Percentiles rank a stretch among this genome's conserved stretches.
Conservation (phyloP, 2,888 invertebrate genomes). For the Rhagophthalmus giganteus region DNA sequence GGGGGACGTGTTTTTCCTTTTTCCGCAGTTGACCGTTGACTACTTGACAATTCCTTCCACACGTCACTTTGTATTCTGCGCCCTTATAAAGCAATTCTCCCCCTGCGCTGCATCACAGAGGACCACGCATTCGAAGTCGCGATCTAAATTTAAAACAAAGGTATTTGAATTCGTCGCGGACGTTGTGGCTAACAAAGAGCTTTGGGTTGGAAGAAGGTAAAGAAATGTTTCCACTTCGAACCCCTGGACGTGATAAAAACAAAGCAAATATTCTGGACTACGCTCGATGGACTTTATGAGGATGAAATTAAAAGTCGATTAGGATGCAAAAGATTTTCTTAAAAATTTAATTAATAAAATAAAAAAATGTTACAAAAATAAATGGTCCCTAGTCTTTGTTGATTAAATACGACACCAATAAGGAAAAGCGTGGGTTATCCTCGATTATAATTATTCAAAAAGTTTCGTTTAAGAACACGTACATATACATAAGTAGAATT, state of each 20-base stretch:
- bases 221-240: slow-evolving; percentile 45
- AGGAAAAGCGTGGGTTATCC: too few relatives aligned
- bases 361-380: too few relatives aligned
- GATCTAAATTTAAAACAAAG: slow-evolving; percentile 30
- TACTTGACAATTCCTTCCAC: slow-evolving; percentile 31
- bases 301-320: neutral
- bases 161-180: slow-evolving; percentile 37
- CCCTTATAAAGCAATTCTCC: slow-evolving; percentile 29
- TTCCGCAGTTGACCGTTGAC: slow-evolving; percentile 24
- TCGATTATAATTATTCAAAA: too few relatives aligned
- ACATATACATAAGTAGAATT: slow-evolving; percentile 15
- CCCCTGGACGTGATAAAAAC: slow-evolving; percentile 48
- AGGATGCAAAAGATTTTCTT: too few relatives aligned
- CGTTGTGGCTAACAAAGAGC: slow-evolving; percentile 28
- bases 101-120: slow-evolving; percentile 18
- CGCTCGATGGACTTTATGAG: neutral
- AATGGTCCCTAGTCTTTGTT: too few relatives aligned
- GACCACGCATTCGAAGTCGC: slow-evolving; percentile 21
- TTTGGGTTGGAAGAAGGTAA: slow-evolving; percentile 30
- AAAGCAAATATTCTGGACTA: slow-evolving; percentile 45
- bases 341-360: too few relatives aligned
- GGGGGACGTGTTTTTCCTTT: slow-evolving; percentile 17
- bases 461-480: too few relatives aligned
- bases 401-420: too few relatives aligned
- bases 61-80: slow-evolving; percentile 29